Evolutionary conservation across 2,888 invertebrate species (phyloP), one percentile per base, ranked within the genome.

Genomic region (Axea sp.): DNA sequence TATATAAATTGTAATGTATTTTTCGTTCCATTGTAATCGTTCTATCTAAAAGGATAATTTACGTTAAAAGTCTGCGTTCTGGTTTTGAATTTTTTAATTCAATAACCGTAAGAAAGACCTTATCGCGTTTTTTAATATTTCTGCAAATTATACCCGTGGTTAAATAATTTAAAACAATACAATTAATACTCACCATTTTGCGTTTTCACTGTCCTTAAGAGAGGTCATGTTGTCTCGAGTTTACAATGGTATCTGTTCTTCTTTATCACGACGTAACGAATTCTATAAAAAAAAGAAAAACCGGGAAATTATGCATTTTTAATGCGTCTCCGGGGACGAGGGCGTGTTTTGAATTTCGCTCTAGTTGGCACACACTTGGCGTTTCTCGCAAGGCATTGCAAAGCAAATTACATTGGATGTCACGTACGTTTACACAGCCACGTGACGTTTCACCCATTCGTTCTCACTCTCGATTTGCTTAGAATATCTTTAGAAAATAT

Each of bases 281-380:
- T 72, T 57, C 64, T 72, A 59, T 7, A 55, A 73, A 45, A 60
- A n/a, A 60, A 37, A 55, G 43, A 37, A 53, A 62, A 55, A 37
- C 37, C 47, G 26, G 19, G 9, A 68, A 73, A 67, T 67, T 68
- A 73, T 73, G 64, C 68, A 73, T 74, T 68, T 74, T 74, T 74
- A 74, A 74, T 74, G 73, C 59, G 68, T 64, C 73, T 45, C 67
- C 26, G 45, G 53, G 51, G 59, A 74, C 64, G 31, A 57, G 33
- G 51, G 73, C 73, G 57, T 73, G 68, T 73, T 73, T 73, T 68
- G 73, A 73, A 73, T 73, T 73, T 73, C 59, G 68, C 49, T 68
- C 62, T 57, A 73, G 57, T 68, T 64, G 68, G 73, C 73, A 73
- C 68, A 73, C 64, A 73, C 73, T 73, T 57, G 68, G 62, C 64